These are phyloP conservation scores for Orientallactaga bullata DNA, from an alignment of 2,113 vertebrate genomes.

Conservation along the genomic window DNA sequence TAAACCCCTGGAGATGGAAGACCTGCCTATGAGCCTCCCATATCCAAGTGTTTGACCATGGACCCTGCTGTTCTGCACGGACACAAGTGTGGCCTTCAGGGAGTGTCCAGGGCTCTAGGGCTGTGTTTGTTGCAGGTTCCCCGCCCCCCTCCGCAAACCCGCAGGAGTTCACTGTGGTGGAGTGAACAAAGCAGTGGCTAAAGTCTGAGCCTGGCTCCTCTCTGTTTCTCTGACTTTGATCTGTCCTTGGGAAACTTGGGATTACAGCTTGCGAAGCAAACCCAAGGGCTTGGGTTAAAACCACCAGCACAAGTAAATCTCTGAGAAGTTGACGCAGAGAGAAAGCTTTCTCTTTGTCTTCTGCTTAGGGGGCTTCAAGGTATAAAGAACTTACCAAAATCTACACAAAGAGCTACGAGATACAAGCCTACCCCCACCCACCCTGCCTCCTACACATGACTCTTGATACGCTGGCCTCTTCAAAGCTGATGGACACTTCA, in stretches of 20 bases:
- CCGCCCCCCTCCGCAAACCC: no score
- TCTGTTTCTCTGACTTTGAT: rapidly evolving
- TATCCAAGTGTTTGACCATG: background rate
- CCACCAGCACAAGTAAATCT: background rate
- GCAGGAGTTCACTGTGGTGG: background rate
- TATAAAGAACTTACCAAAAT: background rate
- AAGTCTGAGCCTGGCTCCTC: background rate
- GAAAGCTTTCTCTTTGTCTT: background rate
- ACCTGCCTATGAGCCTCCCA: no score
- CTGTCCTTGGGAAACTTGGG: background rate
- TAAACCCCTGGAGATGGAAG: background rate
- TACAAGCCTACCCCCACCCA: rapidly evolving
- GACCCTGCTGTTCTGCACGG: no score
- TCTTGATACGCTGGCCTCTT: background rate
- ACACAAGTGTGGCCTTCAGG: background rate
- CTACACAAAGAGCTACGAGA: background rate
- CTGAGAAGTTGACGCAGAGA: rapidly evolving
- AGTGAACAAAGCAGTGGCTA: background rate
- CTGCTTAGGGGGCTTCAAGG: background rate
- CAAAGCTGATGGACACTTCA: rapidly evolving
- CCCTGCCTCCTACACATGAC: no score
- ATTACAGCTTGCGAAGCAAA: background rate
- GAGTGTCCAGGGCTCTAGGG: background rate
- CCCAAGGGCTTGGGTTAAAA: background rate
- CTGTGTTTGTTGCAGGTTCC: background rate